These are phyloP conservation scores for Clinocottus analis DNA, from an alignment of 2,113 vertebrate species.

Conservation along the genomic window DNA sequence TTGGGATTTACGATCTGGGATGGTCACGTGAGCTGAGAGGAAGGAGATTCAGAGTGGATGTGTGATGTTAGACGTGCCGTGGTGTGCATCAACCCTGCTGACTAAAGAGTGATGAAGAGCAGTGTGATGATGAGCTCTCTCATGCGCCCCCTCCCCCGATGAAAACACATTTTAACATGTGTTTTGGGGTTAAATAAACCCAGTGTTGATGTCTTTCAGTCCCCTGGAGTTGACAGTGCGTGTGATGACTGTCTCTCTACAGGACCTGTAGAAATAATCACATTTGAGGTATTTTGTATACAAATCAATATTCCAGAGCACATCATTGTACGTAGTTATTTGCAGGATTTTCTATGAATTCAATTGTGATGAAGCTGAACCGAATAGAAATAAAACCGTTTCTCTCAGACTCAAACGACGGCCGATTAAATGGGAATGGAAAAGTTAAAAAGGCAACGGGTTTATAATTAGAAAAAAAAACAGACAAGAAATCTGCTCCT, in stretches of 20 bases:
- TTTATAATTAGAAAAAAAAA: background rate
- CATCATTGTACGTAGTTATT: background rate
- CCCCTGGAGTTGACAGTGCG: background rate
- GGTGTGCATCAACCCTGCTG: conserved; percentile 32
- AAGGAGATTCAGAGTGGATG: conserved; percentile 2
- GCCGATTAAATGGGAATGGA: background rate
- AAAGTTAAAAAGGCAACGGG: background rate
- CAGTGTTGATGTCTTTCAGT: too few relatives aligned
- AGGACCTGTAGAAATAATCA: background rate
- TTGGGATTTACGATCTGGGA: background rate
- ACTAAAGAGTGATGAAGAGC: conserved; percentile 55
- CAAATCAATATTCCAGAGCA: background rate
- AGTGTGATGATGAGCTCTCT: conserved; percentile 33
- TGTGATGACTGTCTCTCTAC: background rate
- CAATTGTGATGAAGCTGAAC: background rate
- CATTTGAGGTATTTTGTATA: background rate
- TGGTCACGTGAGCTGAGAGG: background rate
- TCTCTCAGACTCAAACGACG: background rate
- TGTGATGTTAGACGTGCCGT: conserved; percentile 29
- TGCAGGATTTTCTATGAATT: background rate
- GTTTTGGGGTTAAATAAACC: too few relatives aligned
- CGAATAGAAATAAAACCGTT: background rate
- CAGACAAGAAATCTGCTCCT: background rate
- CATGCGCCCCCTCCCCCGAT: background rate
- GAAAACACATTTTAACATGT: too few relatives aligned